A percentile compares a stretch with the other conserved stretches of the same genome.
Conservation (phyloP, 2,888 invertebrate species). For the Pristionchus entomophagus region DNA sequence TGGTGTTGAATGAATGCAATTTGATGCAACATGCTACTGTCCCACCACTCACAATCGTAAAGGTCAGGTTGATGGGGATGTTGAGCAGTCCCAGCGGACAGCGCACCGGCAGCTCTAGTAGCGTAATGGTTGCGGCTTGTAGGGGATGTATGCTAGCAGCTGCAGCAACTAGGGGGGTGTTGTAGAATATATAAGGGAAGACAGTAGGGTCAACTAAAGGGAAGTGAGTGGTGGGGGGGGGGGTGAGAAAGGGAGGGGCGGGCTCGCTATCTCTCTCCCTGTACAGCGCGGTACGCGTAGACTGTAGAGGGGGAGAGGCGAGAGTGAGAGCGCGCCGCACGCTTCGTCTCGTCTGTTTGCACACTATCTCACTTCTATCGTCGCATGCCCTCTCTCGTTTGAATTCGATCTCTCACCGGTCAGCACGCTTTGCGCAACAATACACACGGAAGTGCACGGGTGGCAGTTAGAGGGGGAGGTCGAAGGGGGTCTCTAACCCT, state of each 20-base stretch:
- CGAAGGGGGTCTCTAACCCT: constrained; percentile 20
- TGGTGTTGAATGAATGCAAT: not conserved
- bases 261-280: constrained; percentile 5
- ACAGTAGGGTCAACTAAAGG: constrained; percentile 17
- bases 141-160: not conserved
- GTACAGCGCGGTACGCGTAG: not conserved
- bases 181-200: not conserved
- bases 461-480: constrained; percentile 24
- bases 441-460: constrained; percentile 40
- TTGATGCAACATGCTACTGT: too few relatives aligned
- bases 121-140: constrained; percentile 14
- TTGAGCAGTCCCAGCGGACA: constrained; percentile 1
- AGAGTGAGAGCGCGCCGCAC: constrained; percentile 15
- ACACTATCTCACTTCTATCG: not conserved
- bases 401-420: not conserved
- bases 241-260: not conserved
- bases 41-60: not conserved
- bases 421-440: constrained; percentile 31
- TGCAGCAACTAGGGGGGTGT: not conserved
- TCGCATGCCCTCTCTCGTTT: not conserved
- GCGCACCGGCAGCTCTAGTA: constrained; percentile 26
- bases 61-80: constrained; percentile 26
- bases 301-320: constrained; percentile 15
- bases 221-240: not conserved
- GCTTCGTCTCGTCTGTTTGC: constrained; percentile 5